phyloP scores from a whole-genome alignment of 1,140 invertebrate species.

The Lasioglossum albipes region DNA sequence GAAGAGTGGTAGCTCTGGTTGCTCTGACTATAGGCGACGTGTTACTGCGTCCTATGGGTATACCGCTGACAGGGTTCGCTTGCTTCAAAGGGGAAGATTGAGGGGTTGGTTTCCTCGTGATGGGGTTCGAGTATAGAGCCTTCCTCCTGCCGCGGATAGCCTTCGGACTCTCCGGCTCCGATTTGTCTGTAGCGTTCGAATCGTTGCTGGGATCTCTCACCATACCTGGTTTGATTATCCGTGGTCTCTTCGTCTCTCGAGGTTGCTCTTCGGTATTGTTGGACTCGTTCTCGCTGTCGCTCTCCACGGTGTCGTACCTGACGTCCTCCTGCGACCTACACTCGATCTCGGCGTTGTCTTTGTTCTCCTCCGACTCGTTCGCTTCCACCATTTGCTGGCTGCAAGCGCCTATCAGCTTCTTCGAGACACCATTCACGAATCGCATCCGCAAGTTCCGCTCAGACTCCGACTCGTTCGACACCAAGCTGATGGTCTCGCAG shows the following conservation, averaged over 20 bases:
- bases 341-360: conserved; percentile 19
- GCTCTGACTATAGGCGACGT: conserved; percentile 74
- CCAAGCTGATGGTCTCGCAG: conserved; percentile 85
- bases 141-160: conserved; percentile 88
- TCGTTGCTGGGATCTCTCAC: conserved; percentile 72
- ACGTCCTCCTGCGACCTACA: conserved; percentile 12
- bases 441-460: conserved; percentile 76
- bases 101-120: conserved; percentile 69
- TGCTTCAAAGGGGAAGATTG: conserved; percentile 74
- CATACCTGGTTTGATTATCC: conserved; percentile 74
- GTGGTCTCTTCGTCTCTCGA: conserved; percentile 82
- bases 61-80: conserved; percentile 59
- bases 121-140: conserved; percentile 82
- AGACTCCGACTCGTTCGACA: conserved; percentile 84
- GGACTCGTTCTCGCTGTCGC: conserved; percentile 66
- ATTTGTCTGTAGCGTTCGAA: conserved; percentile 68
- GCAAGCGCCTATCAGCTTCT: conserved; percentile 52
- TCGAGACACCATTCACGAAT: conserved; percentile 71
- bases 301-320: conserved; percentile 45
- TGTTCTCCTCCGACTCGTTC: neutral
- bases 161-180: conserved; percentile 81
- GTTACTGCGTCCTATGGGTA: conserved; percentile 75
- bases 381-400: conserved; percentile 15
- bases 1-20: conserved; percentile 72
- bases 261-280: conserved; percentile 78